Evolutionary conservation across 2,113 vertebrate species (phyloP).

Genomic region (Polypterus senegalus): DNA sequence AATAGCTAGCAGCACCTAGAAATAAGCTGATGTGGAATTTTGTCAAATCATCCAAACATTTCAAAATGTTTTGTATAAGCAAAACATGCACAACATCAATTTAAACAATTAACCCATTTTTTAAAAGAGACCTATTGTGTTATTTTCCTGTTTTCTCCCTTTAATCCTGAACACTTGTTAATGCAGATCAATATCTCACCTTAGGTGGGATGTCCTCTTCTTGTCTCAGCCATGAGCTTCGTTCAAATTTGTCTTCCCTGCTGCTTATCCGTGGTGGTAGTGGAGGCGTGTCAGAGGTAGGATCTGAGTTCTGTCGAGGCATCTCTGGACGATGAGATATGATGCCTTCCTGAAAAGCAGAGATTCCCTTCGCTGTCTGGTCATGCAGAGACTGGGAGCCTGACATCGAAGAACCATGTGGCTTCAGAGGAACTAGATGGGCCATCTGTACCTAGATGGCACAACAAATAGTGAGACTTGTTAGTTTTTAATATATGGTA

Average conservation of each 20-base stretch:
- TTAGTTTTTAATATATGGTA: too few species aligned
- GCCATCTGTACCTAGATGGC: conserved; percentile 54
- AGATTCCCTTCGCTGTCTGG: conserved; percentile 80
- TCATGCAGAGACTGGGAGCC: conserved; percentile 95
- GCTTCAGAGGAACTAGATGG: conserved; percentile 90
- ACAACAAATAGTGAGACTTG: conserved; percentile 24
- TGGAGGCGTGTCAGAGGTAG: conserved; percentile 91
- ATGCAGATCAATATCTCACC: conserved; percentile 43
- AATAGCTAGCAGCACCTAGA: too few species aligned
- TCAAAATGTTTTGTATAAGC: too few species aligned
- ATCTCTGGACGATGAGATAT: conserved; percentile 87
- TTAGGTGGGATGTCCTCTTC: conserved; percentile 96
- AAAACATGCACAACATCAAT: too few species aligned
- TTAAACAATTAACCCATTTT: too few species aligned
- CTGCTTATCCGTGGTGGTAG: conserved; percentile 71
- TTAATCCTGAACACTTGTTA: neutral
- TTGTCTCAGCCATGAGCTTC: conserved; percentile 93
- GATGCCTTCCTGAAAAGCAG: conserved; percentile 83
- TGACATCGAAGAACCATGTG: conserved; percentile 82
- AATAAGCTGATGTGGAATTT: too few species aligned
- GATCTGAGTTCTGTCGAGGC: conserved; percentile 97
- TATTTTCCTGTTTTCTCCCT: too few species aligned
- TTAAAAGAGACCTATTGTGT: too few species aligned
- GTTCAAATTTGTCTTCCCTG: conserved; percentile 80
- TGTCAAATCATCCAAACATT: too few species aligned